Base-by-base conservation (phyloP, 2,113 vertebrate species). In the Lepus americanus region DNA sequence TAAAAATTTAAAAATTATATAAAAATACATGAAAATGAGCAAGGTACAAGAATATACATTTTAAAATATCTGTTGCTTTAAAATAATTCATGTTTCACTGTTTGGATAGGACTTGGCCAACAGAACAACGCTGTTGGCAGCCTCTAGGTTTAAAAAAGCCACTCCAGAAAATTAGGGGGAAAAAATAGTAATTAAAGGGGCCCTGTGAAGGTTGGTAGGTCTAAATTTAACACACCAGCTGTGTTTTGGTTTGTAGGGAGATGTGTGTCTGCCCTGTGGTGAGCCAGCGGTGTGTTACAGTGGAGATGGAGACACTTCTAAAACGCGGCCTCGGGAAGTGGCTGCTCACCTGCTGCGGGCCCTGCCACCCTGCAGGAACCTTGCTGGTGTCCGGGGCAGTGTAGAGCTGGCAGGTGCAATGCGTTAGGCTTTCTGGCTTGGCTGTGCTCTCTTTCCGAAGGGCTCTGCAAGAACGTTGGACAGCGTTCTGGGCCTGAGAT, bases 151-250 rank as follows among this genome's bases (percentile, higher is more conserved):
- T 78, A 12, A 49, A 85, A 80, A 89, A 87, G 31, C 0, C 16
- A 69, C 25, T 93, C 11, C n/a, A 53, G 89, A 78, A 79, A 84
- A 90, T 92, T 95, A 92, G 67, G 78, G 10, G 10, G 63, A 74
- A 81, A 85, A 87, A 94, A 59, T 72, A 64, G 63, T 88, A 81
- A 95, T 92, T 95, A 95, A 84, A 81, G 97, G 88, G 90, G 25
- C 27, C 36, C 64, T 82, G 39, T 94, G 67, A 78, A 78, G 85
- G 82, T 92, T 90, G 67, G 73, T 88, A 85, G 85, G 31, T 89
- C 73, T 95, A 66, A 82, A 86, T 96, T 92, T 94, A 88, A 78
- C 74, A 13, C 14, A 7, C n/a, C 86, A 90, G 91, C 94, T 96
- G 85, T 95, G 86, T 90, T 90, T 96, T 81, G 85, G 63, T 77